Conservation (phyloP, 2,113 vertebrate genomes). For the Burhinus bistriatus region DNA sequence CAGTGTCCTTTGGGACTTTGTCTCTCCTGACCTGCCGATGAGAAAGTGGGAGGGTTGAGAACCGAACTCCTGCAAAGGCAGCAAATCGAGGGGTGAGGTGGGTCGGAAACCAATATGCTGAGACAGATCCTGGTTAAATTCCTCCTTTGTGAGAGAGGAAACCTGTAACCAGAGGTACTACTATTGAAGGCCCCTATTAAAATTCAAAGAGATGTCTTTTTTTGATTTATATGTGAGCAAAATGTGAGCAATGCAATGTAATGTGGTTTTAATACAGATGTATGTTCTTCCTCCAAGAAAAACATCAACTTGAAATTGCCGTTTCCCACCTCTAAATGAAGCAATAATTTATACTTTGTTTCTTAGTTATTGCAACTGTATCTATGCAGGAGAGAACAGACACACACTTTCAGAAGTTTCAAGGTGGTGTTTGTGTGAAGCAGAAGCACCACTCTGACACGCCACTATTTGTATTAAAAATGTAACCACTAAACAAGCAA, state of each 20-base stretch:
- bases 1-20: not conserved
- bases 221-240: not conserved
- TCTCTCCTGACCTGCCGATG: rapidly evolving
- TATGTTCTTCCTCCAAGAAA: not conserved
- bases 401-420: not conserved
- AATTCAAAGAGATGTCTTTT: not conserved
- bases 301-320: not conserved
- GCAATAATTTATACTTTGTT: not conserved
- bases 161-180: not conserved
- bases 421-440: not conserved
- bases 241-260: not conserved
- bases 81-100: not conserved
- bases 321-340: not conserved
- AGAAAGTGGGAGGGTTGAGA: not conserved
- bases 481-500: not conserved
- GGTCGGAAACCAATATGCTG: not conserved
- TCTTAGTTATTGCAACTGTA: not conserved
- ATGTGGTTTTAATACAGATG: not conserved
- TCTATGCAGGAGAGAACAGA: not conserved
- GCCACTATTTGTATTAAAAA: not conserved
- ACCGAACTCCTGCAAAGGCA: not conserved
- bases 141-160: not conserved
- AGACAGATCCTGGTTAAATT: not conserved
- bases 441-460: not conserved
- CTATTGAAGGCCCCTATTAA: not conserved